phyloP scores from a whole-genome alignment of 2,113 vertebrate genomes.

The Cheilinus undulatus region DNA sequence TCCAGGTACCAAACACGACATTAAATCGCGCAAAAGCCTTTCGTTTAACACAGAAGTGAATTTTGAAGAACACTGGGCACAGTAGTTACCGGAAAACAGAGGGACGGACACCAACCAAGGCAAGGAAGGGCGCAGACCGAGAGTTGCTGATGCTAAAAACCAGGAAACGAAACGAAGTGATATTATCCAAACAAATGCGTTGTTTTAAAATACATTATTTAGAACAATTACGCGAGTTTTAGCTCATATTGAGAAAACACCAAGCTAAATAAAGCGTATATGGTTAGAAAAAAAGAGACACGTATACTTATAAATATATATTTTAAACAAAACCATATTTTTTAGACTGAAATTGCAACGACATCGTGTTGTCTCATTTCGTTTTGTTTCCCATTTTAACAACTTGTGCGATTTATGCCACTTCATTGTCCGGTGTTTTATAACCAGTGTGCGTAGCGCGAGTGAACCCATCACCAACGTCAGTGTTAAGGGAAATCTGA shows the following conservation, averaged over 20 bases:
- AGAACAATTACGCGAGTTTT: too few species aligned
- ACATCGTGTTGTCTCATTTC: background rate
- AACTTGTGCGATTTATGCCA: background rate
- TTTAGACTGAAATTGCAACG: rapidly evolving
- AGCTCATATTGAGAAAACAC: too few species aligned
- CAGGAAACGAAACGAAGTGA: background rate
- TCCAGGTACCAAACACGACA: too few species aligned
- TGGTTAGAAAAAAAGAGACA: too few species aligned
- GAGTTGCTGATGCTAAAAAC: background rate
- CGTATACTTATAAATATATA: background rate
- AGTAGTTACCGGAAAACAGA: background rate
- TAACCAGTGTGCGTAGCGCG: constrained; percentile 66
- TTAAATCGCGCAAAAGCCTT: too few species aligned
- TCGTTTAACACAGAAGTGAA: background rate
- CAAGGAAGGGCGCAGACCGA: background rate
- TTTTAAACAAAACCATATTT: background rate
- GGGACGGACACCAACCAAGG: constrained; percentile 1
- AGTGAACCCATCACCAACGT: constrained; percentile 1
- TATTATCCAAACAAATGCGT: background rate
- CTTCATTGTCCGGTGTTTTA: constrained; percentile 76
- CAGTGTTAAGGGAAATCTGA: background rate
- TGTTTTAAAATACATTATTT: background rate
- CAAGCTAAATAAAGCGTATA: too few species aligned
- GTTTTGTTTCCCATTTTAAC: background rate
- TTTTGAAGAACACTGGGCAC: background rate